Conservation (phyloP, 2,888 invertebrate species). For the Hyposoter didymator region DNA sequence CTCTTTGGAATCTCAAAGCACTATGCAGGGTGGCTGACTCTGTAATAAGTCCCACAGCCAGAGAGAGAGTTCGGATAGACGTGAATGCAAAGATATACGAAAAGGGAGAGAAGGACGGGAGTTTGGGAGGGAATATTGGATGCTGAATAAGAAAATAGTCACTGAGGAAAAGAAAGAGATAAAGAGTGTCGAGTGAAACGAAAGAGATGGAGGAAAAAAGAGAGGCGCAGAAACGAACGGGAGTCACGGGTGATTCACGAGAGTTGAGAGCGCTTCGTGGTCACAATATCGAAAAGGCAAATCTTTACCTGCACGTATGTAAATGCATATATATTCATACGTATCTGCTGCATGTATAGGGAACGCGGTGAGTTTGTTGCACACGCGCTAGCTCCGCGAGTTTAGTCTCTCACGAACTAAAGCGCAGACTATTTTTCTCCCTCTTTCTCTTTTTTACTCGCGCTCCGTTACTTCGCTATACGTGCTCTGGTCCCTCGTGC, state of each 20-base stretch:
- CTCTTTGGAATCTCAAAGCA: constrained; percentile 57
- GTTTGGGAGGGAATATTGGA: constrained; percentile 46
- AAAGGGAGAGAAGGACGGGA: constrained; percentile 16
- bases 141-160: constrained; percentile 19
- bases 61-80: constrained; percentile 30
- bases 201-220: constrained; percentile 52
- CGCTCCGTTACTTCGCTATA: constrained; percentile 29
- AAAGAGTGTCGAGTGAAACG: constrained; percentile 55
- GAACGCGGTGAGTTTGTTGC: constrained; percentile 54
- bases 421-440: constrained; percentile 35
- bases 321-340: constrained; percentile 13
- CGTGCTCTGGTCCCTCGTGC: constrained; percentile 19
- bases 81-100: constrained; percentile 37
- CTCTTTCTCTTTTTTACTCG: background rate
- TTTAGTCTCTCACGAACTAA: constrained; percentile 67
- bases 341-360: constrained; percentile 31
- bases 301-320: constrained; percentile 62
- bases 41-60: constrained; percentile 53
- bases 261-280: constrained; percentile 67
- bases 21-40: constrained; percentile 52
- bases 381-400: constrained; percentile 53
- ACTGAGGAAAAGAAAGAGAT: constrained; percentile 13
- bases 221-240: constrained; percentile 52
- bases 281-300: constrained; percentile 66
- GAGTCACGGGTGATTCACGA: constrained; percentile 63